A percentile compares a stretch with the other conserved stretches of the same genome.
These are phyloP conservation scores for Distichodus sexfasciatus DNA, from an alignment of 2,797 vertebrate species.

Conservation along the genomic window DNA sequence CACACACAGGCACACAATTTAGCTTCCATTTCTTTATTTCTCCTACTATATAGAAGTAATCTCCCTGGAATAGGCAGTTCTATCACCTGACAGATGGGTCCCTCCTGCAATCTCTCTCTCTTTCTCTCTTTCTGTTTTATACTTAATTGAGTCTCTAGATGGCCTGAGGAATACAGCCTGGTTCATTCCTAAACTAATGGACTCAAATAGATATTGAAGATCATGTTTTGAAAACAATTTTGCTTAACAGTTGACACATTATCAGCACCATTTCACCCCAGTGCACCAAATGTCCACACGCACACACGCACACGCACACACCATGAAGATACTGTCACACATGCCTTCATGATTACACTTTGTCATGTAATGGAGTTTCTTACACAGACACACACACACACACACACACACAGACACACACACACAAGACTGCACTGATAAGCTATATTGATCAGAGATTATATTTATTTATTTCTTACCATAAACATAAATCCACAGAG, in stretches of 20 bases:
- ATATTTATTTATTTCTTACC: conserved; percentile 40
- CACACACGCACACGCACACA: no score
- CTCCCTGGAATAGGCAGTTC: conserved; percentile 59
- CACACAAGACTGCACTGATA: neutral
- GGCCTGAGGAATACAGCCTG: no score
- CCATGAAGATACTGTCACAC: no score
- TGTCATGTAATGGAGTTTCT: neutral
- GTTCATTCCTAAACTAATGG: no score
- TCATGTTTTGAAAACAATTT: no score
- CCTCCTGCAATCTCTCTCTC: conserved; percentile 28
- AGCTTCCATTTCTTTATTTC: conserved; percentile 38
- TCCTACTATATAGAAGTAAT: conserved; percentile 55
- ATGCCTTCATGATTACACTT: no score
- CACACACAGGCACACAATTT: neutral
- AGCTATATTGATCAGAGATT: conserved; percentile 44
- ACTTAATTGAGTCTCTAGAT: no score
- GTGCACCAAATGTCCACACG: no score
- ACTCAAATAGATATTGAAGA: no score
- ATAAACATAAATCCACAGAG: neutral
- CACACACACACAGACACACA: neutral
- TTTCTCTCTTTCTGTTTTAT: neutral
- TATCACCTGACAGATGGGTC: conserved; percentile 71
- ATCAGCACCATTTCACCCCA: no score
- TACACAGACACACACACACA: no score
- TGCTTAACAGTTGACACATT: no score